Percentiles rank a stretch among this genome's conserved stretches.
phyloP scores from a whole-genome alignment of 2,888 invertebrate species.

The Clusia tigrina region DNA sequence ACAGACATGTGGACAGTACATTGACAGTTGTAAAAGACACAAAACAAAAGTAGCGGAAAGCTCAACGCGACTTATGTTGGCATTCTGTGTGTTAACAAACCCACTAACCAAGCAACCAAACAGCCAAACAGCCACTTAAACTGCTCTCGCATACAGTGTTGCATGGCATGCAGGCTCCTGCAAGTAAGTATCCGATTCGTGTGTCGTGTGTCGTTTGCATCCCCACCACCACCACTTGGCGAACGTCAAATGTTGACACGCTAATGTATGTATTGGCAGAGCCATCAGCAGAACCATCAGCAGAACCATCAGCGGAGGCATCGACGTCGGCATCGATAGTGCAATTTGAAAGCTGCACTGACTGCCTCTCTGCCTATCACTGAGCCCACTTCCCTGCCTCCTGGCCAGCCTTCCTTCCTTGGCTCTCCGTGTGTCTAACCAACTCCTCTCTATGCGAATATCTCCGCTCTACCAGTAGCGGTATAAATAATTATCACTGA shows the following conservation, averaged over 20 bases:
- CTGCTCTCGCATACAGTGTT: too few relatives aligned
- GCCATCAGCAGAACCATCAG: too few relatives aligned
- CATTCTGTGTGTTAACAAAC: not conserved
- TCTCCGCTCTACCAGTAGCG: too few relatives aligned
- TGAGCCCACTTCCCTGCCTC: too few relatives aligned
- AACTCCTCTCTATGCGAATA: too few relatives aligned
- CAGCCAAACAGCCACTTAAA: too few relatives aligned
- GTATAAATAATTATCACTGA: conserved; percentile 13
- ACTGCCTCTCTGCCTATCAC: too few relatives aligned
- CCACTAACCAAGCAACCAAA: too few relatives aligned
- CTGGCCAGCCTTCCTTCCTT: too few relatives aligned
- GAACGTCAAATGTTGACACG: conserved; percentile 28
- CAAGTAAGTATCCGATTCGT: not conserved
- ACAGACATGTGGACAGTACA: not conserved
- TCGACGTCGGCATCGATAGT: too few relatives aligned
- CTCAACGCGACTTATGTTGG: not conserved
- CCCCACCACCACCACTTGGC: conserved; percentile 17
- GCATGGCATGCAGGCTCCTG: not conserved
- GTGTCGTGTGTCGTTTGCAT: conserved; percentile 10
- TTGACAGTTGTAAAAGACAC: conserved; percentile 2
- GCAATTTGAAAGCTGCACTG: not conserved
- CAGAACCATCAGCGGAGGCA: too few relatives aligned
- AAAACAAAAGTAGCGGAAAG: not conserved
- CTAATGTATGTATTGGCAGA: conserved; percentile 27
- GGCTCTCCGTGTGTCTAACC: too few relatives aligned